phyloP scores from a whole-genome alignment of 2,113 vertebrate species.

The Ophiodon elongatus region DNA sequence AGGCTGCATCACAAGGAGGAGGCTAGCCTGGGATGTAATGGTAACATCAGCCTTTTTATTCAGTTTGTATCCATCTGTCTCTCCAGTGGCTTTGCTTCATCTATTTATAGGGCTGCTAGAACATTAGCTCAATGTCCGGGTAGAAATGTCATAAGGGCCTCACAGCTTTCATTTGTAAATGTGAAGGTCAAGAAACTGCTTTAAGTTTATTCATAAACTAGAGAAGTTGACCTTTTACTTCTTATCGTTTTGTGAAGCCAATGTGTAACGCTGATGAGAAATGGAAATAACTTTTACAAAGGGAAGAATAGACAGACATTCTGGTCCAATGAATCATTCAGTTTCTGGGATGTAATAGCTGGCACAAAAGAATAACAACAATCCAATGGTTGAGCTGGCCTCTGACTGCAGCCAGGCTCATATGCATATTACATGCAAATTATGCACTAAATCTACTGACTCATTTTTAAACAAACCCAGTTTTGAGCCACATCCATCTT shows the following conservation, averaged over 20 bases:
- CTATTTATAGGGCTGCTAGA: slow-evolving; percentile 78
- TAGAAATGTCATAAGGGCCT: slow-evolving; percentile 69
- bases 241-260: slow-evolving; percentile 1
- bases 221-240: slow-evolving; percentile 41
- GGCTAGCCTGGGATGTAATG: background rate
- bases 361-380: slow-evolving; percentile 6
- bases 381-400: slow-evolving; percentile 2
- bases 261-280: slow-evolving; percentile 23
- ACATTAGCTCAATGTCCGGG: slow-evolving; percentile 67
- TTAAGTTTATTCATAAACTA: slow-evolving; percentile 21
- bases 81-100: slow-evolving; percentile 37
- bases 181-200: slow-evolving; percentile 58
- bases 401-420: slow-evolving; percentile 7
- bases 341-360: slow-evolving; percentile 7
- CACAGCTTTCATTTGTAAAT: slow-evolving; percentile 62
- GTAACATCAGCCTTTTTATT: slow-evolving; percentile 9
- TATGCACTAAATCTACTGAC: background rate
- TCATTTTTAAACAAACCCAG: background rate
- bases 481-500: slow-evolving; percentile 8
- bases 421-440: background rate
- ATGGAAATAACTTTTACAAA: slow-evolving; percentile 1
- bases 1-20: background rate
- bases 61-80: slow-evolving; percentile 43
- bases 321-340: background rate
- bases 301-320: slow-evolving; percentile 7